Evolutionary conservation across 2,888 invertebrate genomes (phyloP).

Genomic region (Ectobius pallidus): DNA sequence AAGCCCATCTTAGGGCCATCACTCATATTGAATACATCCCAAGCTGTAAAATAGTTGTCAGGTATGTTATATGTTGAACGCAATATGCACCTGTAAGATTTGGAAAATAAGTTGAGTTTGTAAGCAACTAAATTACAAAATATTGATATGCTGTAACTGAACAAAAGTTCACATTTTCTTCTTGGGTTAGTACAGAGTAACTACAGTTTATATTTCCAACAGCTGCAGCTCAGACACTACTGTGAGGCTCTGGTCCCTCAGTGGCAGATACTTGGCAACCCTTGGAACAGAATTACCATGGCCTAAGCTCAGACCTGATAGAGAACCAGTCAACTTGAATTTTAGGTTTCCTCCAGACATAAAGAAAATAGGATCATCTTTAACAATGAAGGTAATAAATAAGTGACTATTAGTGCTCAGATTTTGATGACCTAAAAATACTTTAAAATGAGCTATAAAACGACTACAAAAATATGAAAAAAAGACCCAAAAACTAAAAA

Average conservation of each 20-base stretch:
- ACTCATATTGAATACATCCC: conserved; percentile 71
- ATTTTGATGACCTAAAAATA: too few species aligned
- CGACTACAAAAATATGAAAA: too few species aligned
- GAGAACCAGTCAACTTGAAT: not conserved
- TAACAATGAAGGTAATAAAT: not conserved
- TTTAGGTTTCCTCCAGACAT: not conserved
- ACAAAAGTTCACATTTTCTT: too few species aligned
- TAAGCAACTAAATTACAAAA: too few species aligned
- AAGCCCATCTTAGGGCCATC: conserved; percentile 73
- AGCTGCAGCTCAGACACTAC: conserved; percentile 5
- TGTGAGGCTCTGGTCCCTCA: not conserved
- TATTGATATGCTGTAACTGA: too few species aligned
- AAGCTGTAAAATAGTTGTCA: conserved; percentile 68
- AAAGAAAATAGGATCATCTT: not conserved
- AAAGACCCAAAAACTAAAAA: too few species aligned
- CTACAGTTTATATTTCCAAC: not conserved
- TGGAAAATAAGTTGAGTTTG: too few species aligned
- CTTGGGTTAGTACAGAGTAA: too few species aligned
- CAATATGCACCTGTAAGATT: conserved; percentile 6
- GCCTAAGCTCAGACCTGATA: not conserved
- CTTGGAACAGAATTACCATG: not conserved
- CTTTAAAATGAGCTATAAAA: too few species aligned
- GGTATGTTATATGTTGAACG: conserved; percentile 63
- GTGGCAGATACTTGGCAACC: not conserved
- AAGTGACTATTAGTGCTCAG: not conserved